Base-by-base conservation (phyloP, 1,140 invertebrate species). In the Luehdorfia chinensis region DNA sequence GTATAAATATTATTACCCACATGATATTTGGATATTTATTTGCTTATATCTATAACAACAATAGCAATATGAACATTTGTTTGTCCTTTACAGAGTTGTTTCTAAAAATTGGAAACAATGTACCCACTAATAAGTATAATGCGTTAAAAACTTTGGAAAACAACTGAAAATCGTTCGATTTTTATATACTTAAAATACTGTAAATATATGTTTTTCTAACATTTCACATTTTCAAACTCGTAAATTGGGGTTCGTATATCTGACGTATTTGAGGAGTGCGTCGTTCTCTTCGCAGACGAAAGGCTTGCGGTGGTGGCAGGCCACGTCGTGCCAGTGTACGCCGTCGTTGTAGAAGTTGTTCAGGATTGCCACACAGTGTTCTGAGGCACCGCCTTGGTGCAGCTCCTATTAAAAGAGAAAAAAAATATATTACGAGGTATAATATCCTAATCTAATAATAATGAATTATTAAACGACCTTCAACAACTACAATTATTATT, bases 301-400 rank as follows among this genome's bases (percentile, higher is more conserved):
- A 1, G 93, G 91, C 78, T 95, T 95, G 65, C 91, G 91, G 70
- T 95, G 94, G 67, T 95, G 93, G 67, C 94, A 95, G 54, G 93
- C 93, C 12, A 95, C 94, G 63, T 95, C 94, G 66, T 95, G 94
- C 94, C 94, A 95, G 68, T 95, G 93, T 25, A 95, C 92, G 13
- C 94, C 93, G 63, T 95, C 94, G 41, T 94, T 94, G 88, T 95
- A 95, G 87, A 95, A 95, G 64, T 95, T 92, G 75, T 95, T 95
- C 16, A 95, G 79, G 28, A 95, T 83, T 1, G 93, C 93, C 12
- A 95, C 69, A 66, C 94, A 95, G 70, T 94, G 94, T 69, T 95
- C 94, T 1, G 90, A 88, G 13, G 93, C 93, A 19, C 93, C 93
- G 36, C 92, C 93, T 81, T 94, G 93, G 63, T 92, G 89, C 44